A percentile compares a stretch with the other conserved stretches of the same genome.
Evolutionary conservation across 2,888 invertebrate genomes (phyloP).

Genomic region (Patella ulyssiponensis): DNA sequence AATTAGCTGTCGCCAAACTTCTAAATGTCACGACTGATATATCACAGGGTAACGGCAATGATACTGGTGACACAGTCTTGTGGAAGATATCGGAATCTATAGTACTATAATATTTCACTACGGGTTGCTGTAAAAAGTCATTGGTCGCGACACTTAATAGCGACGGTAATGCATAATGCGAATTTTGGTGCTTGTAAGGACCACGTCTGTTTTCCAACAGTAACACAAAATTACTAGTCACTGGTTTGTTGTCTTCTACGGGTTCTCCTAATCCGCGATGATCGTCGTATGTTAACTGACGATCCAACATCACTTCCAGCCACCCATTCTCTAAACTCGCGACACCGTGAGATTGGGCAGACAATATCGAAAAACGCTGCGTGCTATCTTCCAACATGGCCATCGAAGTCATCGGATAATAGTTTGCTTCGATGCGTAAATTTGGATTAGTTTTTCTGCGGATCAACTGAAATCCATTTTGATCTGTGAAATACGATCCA

Average conservation of each 20-base stretch:
- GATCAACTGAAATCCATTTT: conserved; percentile 68
- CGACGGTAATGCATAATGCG: conserved; percentile 49
- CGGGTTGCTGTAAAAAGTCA: conserved; percentile 56
- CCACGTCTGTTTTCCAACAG: conserved; percentile 50
- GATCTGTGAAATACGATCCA: conserved; percentile 65
- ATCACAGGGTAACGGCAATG: conserved; percentile 60
- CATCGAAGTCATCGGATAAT: conserved; percentile 68
- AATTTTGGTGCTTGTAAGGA: conserved; percentile 3
- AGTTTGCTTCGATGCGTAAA: conserved; percentile 65
- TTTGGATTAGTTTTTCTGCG: conserved; percentile 56
- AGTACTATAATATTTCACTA: conserved; percentile 46
- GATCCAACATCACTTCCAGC: conserved; percentile 70
- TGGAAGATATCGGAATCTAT: conserved; percentile 49
- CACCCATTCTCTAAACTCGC: conserved; percentile 59
- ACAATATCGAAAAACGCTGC: conserved; percentile 59
- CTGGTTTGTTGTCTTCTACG: conserved; percentile 62
- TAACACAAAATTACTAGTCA: conserved; percentile 56
- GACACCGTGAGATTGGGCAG: conserved; percentile 68
- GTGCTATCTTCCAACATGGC: conserved; percentile 61
- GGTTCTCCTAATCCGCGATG: conserved; percentile 66
- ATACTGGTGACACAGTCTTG: conserved; percentile 40
- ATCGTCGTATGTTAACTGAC: conserved; percentile 67
- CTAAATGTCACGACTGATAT: conserved; percentile 53
- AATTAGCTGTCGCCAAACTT: conserved; percentile 51
- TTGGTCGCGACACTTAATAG: conserved; percentile 44